Percentiles rank a stretch among this genome's conserved stretches.
Conservation (phyloP, 2,888 invertebrate genomes). For the Theretra japonica region DNA sequence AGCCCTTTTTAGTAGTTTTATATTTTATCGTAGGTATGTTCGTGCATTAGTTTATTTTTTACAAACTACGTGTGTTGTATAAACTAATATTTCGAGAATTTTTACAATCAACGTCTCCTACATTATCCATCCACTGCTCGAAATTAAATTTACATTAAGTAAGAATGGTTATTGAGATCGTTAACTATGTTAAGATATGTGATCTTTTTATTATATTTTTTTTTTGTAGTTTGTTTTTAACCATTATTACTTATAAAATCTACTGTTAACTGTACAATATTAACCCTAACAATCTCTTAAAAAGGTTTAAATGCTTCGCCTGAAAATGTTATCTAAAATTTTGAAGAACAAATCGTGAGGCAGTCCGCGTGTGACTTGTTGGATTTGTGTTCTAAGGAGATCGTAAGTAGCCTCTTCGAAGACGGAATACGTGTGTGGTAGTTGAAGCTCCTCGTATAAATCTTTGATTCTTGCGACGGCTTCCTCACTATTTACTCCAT, state of each 20-base stretch:
- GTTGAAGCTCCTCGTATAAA: slow-evolving; percentile 90
- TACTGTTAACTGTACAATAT: slow-evolving; percentile 10
- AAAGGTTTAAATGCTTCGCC: slow-evolving; percentile 85
- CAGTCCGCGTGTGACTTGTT: slow-evolving; percentile 92
- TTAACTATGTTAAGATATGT: background rate
- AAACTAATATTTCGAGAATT: slow-evolving; percentile 28
- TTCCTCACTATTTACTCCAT: slow-evolving; percentile 88
- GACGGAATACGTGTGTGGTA: slow-evolving; percentile 90
- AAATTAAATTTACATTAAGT: background rate
- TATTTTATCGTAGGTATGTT: background rate
- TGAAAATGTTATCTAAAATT: slow-evolving; percentile 92
- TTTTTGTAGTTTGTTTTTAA: background rate
- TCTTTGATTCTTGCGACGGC: slow-evolving; percentile 89
- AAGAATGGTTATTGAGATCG: slow-evolving; percentile 16
- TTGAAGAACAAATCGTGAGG: slow-evolving; percentile 93
- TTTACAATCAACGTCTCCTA: too few relatives aligned
- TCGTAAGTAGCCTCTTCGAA: slow-evolving; percentile 94
- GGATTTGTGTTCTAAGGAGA: slow-evolving; percentile 92
- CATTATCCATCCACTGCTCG: background rate
- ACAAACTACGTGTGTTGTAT: background rate
- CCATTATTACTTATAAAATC: background rate
- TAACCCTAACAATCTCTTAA: slow-evolving; percentile 7
- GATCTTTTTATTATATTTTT: background rate
- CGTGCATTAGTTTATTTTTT: background rate
- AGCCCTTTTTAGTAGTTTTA: too few relatives aligned